Evolutionary conservation across 2,113 vertebrate species (phyloP), one percentile per base, ranked within the genome.

Genomic region (Xiphophorus couchianus): DNA sequence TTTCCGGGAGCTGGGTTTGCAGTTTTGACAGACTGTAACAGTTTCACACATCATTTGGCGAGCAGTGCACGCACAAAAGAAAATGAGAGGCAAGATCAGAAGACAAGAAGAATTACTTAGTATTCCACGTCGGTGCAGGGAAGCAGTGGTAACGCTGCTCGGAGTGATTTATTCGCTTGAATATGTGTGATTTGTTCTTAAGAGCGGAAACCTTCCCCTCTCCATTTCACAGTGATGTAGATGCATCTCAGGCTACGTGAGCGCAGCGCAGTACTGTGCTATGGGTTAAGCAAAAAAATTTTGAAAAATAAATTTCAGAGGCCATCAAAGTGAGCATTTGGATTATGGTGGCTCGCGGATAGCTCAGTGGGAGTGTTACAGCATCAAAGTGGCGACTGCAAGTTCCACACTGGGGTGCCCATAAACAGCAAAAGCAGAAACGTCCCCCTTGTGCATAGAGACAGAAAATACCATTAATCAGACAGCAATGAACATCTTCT

Each of bases 161-260:
- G 30, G 62, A 5, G 29, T 89, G 87, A 88, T 89, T 89, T 89
- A 85, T 85, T 78, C 71, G 39, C 74, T 54, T 66, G 81, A 84
- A 83, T 84, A 62, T 85, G 79, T 85, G 78, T 64, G 66, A 85
- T 84, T 89, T 86, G 67, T 76, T 87, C 77, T 81, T 66, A 58
- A 80, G 78, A 66, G 62, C 48, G 62, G 73, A 64, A 74, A 12
- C 35, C 35, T 66, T 71, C 67, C 71, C 80, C 66, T 71, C 73
- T 83, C 63, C 8, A 62, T 84, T 84, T 84, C 68, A 70, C 48
- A 65, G 70, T 44, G 83, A 86, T 84, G 61, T 73, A 62, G 90
- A 84, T 83, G 78, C 62, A 7, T 69, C 76, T 74, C 74, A 27
- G 37, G 70, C 61, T 62, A 58, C 2, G 19, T 25, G 70, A 83